These are phyloP conservation scores for Benthosema pterotum DNA, from an alignment of 2,797 vertebrate genomes.

Conservation along the genomic window DNA sequence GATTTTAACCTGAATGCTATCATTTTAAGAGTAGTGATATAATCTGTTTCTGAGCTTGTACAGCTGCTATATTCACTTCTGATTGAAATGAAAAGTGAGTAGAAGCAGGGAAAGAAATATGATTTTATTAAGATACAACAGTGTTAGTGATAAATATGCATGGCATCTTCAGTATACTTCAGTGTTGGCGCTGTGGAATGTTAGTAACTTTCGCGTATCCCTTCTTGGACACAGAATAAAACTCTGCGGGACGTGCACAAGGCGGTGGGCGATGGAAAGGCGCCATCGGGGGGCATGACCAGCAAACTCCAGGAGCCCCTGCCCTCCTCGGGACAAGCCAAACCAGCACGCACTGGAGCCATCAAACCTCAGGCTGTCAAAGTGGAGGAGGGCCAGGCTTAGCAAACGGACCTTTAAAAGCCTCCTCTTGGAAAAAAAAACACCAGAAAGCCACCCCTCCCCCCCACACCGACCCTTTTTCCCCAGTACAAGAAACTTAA, in stretches of 20 bases:
- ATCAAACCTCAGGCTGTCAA: constrained; percentile 93
- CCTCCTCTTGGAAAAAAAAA: constrained; percentile 50
- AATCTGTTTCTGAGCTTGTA: no score
- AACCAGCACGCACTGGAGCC: constrained; percentile 89
- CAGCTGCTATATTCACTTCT: no score
- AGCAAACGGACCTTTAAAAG: constrained; percentile 70
- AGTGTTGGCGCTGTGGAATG: neutral
- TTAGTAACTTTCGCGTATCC: constrained; percentile 9
- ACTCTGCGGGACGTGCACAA: constrained; percentile 80
- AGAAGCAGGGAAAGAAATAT: no score
- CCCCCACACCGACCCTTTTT: constrained; percentile 34
- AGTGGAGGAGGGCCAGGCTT: constrained; percentile 94
- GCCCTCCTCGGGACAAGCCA: constrained; percentile 79
- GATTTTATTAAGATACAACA: no score
- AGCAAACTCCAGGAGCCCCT: constrained; percentile 88
- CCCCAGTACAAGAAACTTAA: no score
- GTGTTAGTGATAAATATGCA: no score
- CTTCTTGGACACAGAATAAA: constrained; percentile 79
- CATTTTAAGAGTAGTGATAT: no score
- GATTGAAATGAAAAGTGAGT: no score
- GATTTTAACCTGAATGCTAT: no score
- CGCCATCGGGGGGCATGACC: constrained; percentile 73
- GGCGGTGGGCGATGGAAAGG: constrained; percentile 82
- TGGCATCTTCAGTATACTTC: no score
- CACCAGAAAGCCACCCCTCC: constrained; percentile 2